Evolutionary conservation across 2,113 vertebrate species (phyloP).

Genomic region (Heliornis fulica): DNA sequence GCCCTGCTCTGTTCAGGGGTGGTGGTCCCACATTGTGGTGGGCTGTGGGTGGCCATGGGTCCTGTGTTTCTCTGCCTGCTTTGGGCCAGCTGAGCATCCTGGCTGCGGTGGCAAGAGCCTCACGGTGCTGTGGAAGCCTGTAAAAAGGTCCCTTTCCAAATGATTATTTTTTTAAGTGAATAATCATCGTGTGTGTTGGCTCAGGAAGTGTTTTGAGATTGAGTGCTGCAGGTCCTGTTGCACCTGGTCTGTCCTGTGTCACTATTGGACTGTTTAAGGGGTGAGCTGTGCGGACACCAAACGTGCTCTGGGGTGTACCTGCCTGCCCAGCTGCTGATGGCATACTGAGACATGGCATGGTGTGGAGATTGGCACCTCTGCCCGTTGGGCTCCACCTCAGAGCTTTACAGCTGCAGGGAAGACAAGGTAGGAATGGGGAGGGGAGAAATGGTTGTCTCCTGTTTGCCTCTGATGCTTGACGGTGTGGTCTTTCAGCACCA

Average conservation of each 20-base stretch:
- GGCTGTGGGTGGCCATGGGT: not conserved
- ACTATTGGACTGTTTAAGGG: not conserved
- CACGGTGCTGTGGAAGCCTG: rapidly evolving
- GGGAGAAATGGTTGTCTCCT: not conserved
- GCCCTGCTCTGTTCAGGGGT: not conserved
- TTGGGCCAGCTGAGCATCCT: not conserved
- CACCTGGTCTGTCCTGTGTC: not conserved
- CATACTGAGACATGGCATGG: rapidly evolving
- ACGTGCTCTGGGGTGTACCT: rapidly evolving
- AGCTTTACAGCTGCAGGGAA: not conserved
- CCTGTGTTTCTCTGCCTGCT: not conserved
- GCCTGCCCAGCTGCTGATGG: not conserved
- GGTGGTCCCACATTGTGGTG: rapidly evolving
- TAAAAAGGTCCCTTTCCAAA: not conserved
- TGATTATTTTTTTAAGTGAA: not conserved
- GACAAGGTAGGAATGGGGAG: not conserved
- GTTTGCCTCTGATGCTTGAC: not conserved
- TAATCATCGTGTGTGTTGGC: rapidly evolving
- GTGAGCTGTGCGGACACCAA: rapidly evolving
- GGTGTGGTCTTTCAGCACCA: rapidly evolving
- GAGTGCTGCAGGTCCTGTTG: not conserved
- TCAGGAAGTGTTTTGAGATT: not conserved
- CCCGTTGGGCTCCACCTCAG: not conserved
- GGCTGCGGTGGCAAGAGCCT: not conserved
- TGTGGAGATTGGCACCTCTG: rapidly evolving